Evolutionary conservation across 2,888 invertebrate species (phyloP).

Genomic region (Hydroisotoma schaefferi): DNA sequence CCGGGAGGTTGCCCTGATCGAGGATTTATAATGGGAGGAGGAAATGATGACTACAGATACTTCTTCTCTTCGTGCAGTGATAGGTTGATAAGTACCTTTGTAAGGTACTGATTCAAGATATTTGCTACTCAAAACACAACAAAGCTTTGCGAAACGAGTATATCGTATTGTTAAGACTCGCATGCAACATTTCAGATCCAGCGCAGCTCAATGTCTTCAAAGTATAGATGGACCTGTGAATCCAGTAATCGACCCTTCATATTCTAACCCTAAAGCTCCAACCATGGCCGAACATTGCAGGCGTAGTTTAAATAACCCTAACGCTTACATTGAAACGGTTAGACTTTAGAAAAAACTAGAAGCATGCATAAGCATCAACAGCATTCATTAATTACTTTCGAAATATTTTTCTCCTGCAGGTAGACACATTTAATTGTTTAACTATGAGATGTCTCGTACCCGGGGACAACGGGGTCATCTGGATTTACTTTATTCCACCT

Average conservation of each 20-base stretch:
- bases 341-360: neutral
- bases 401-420: neutral
- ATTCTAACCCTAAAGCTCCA: constrained; percentile 18
- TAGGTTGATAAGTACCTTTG: constrained; percentile 20
- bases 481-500: constrained; percentile 10
- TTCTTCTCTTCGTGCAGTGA: constrained; percentile 37
- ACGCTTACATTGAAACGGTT: constrained; percentile 10
- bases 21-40: constrained; percentile 37
- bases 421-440: constrained; percentile 17
- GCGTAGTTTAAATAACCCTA: constrained; percentile 4
- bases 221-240: constrained; percentile 10
- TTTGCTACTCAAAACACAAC: neutral
- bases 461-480: constrained; percentile 5
- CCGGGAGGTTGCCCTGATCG: constrained; percentile 22
- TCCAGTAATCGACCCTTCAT: constrained; percentile 12
- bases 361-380: neutral
- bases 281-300: constrained; percentile 25
- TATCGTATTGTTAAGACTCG: neutral
- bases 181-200: constrained; percentile 5
- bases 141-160: neutral
- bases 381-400: neutral
- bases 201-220: constrained; percentile 22
- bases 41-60: constrained; percentile 24
- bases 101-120: too few relatives aligned
- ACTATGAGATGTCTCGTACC: constrained; percentile 16